Conservation (phyloP, 2,888 invertebrate species). For the Dynastes hyllus region DNA sequence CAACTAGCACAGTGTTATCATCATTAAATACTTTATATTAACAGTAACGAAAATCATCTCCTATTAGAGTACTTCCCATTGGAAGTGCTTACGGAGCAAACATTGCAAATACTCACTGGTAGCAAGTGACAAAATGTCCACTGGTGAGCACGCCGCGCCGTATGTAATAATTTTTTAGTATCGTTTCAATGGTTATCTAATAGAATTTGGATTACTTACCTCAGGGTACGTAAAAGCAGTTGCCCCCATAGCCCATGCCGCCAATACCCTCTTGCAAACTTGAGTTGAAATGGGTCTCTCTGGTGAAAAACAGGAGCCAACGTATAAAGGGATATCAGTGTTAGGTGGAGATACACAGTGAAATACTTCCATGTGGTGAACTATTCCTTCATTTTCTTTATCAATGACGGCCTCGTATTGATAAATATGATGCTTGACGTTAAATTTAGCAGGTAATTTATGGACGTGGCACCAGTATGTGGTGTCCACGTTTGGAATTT, state of each 20-base stretch:
- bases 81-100: too few species aligned
- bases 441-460: constrained; percentile 82
- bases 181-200: too few species aligned
- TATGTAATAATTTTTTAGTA: too few species aligned
- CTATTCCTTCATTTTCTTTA: constrained; percentile 86
- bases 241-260: constrained; percentile 99
- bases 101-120: too few species aligned
- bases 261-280: constrained; percentile 88
- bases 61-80: too few species aligned
- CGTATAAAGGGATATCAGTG: constrained; percentile 83
- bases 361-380: constrained; percentile 99
- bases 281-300: constrained; percentile 84
- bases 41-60: too few species aligned
- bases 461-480: constrained; percentile 98
- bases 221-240: constrained; percentile 87
- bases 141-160: too few species aligned
- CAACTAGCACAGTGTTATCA: too few species aligned
- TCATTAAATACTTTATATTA: too few species aligned
- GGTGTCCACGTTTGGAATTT: constrained; percentile 89
- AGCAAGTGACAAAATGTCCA: too few species aligned
- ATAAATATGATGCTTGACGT: constrained; percentile 83
- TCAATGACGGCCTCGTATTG: constrained; percentile 92
- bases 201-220: constrained; percentile 61
- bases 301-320: constrained; percentile 87
- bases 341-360: constrained; percentile 87